Evolutionary conservation across 2,888 invertebrate species (phyloP).

Genomic region (Hemithea aestivaria): DNA sequence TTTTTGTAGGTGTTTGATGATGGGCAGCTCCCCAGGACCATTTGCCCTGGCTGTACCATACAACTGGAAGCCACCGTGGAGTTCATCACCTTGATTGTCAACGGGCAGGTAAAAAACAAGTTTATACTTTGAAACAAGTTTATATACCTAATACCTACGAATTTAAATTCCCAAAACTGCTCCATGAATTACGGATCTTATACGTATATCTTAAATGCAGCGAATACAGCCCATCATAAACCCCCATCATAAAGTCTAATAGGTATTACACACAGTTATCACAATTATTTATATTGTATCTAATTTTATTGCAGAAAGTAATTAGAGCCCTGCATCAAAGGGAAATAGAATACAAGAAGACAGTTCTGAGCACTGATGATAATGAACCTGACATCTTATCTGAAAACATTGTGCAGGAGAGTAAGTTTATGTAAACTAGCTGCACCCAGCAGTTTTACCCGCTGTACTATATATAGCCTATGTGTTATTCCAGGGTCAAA

Average conservation of each 20-base stretch:
- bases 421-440: too few species aligned
- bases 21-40: constrained; percentile 83
- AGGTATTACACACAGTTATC: too few species aligned
- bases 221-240: too few species aligned
- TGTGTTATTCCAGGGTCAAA: too few species aligned
- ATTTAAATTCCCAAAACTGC: too few species aligned
- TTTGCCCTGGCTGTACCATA: constrained; percentile 88
- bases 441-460: too few species aligned
- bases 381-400: constrained; percentile 41
- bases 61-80: constrained; percentile 86
- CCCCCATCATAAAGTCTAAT: too few species aligned
- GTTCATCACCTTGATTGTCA: constrained; percentile 85
- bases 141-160: too few species aligned
- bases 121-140: constrained; percentile 1
- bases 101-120: constrained; percentile 78
- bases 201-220: too few species aligned
- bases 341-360: constrained; percentile 63
- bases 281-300: too few species aligned
- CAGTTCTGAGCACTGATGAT: constrained; percentile 33
- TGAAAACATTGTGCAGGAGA: constrained; percentile 60
- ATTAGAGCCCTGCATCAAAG: constrained; percentile 57
- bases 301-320: constrained; percentile 53
- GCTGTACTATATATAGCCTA: too few species aligned
- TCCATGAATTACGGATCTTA: too few species aligned
- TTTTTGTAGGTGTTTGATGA: constrained; percentile 81